Evolutionary conservation across 92 coral and sea anemone genomes (phyloP).

Genomic region (Ricordea florida): DNA sequence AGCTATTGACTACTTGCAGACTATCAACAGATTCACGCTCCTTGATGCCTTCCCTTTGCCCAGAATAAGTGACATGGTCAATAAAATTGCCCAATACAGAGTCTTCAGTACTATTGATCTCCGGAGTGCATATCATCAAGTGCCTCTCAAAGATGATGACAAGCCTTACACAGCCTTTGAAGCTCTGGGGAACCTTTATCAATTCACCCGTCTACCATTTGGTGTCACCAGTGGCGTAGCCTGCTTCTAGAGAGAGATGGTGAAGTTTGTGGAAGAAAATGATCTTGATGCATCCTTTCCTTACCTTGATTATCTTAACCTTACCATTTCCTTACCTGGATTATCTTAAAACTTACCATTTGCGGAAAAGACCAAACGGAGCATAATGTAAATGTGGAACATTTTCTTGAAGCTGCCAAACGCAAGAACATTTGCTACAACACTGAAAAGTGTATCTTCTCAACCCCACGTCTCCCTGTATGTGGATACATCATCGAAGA

Average conservation of each 20-base stretch:
- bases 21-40: constrained; percentile 55
- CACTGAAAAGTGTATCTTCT: constrained; percentile 29
- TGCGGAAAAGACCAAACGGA: constrained; percentile 61
- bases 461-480: constrained; percentile 44
- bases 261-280: constrained; percentile 40
- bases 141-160: constrained; percentile 35
- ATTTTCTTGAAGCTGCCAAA: constrained; percentile 49
- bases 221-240: constrained; percentile 52
- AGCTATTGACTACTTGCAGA: constrained; percentile 58
- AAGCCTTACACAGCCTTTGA: constrained; percentile 39
- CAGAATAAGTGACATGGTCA: constrained; percentile 48
- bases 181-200: constrained; percentile 33
- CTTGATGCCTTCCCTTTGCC: constrained; percentile 64
- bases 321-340: not conserved
- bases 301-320: constrained; percentile 18
- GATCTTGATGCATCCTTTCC: constrained; percentile 16
- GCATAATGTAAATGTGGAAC: constrained; percentile 46
- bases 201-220: constrained; percentile 48
- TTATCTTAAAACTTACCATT: constrained; percentile 25
- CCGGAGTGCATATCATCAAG: constrained; percentile 52
- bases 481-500: constrained; percentile 58
- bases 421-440: constrained; percentile 41
- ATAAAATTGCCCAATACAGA: constrained; percentile 45
- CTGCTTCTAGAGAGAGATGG: constrained; percentile 56
- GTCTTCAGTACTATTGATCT: constrained; percentile 51